Evolutionary conservation across 1,140 invertebrate genomes (phyloP).

Genomic region (Bradynema listronoti): DNA sequence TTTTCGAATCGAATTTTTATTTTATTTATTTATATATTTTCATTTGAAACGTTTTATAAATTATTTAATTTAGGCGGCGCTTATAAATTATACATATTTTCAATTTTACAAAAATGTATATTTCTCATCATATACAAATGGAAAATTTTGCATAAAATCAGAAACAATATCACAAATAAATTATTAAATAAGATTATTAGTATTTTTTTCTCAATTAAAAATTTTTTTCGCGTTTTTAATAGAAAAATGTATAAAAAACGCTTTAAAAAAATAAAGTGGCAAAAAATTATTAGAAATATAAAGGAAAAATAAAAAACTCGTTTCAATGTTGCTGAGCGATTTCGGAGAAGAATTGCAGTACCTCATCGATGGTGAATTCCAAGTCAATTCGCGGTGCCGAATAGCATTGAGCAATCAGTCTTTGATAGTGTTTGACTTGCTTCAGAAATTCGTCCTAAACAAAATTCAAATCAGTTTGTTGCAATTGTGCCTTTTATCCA

Average conservation of each 20-base stretch:
- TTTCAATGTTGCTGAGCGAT: constrained; percentile 83
- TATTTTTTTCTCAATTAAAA: no score
- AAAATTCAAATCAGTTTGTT: background rate
- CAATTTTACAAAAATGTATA: no score
- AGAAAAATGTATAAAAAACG: background rate
- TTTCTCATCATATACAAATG: no score
- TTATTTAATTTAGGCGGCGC: no score
- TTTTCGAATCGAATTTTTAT: no score
- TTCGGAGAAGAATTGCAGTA: constrained; percentile 91
- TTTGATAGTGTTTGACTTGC: constrained; percentile 88
- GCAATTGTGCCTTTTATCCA: background rate
- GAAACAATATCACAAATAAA: no score
- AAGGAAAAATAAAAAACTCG: no score
- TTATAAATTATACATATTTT: no score
- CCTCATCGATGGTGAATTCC: constrained; percentile 91
- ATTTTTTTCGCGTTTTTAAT: background rate
- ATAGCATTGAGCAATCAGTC: constrained; percentile 89
- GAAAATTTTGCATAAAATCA: no score
- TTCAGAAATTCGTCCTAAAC: constrained; percentile 81
- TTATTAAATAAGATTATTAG: no score
- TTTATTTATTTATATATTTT: no score
- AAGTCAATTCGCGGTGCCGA: constrained; percentile 85
- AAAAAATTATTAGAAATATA: background rate
- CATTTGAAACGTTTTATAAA: no score
- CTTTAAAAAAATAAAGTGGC: background rate